Percentiles rank a stretch among this genome's conserved stretches.
Evolutionary conservation across 2,113 vertebrate genomes (phyloP).

Genomic region (Pangasianodon gigas): DNA sequence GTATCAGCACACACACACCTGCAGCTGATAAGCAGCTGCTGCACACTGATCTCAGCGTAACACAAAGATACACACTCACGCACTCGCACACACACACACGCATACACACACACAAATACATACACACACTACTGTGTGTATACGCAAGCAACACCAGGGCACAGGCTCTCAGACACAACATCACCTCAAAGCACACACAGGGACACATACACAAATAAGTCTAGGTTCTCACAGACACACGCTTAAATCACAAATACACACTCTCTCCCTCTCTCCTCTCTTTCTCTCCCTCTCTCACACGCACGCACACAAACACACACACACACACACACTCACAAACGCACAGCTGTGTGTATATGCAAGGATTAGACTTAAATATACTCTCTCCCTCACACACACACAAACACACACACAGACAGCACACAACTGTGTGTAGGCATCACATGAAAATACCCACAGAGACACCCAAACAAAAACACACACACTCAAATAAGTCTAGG

Average conservation of each 20-base stretch:
- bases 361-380: not conserved
- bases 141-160: not conserved
- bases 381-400: not conserved
- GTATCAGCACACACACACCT: conserved; percentile 81
- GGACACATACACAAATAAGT: conserved; percentile 31
- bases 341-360: not conserved
- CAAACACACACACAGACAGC: not conserved
- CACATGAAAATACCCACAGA: not conserved
- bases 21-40: conserved; percentile 78
- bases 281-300: not conserved
- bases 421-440: not conserved
- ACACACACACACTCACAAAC: not conserved
- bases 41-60: conserved; percentile 69
- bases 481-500: conserved; percentile 9
- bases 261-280: not conserved
- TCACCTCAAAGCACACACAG: conserved; percentile 11
- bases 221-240: not conserved
- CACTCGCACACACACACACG: conserved; percentile 60
- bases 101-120: conserved; percentile 54
- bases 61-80: conserved; percentile 40
- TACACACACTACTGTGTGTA: conserved; percentile 49
- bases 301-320: not conserved
- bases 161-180: conserved; percentile 42
- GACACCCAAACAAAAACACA: not conserved
- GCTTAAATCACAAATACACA: not conserved